Evolutionary conservation across 2,797 vertebrate species (phyloP).

Genomic region (Eospalax fontanierii): DNA sequence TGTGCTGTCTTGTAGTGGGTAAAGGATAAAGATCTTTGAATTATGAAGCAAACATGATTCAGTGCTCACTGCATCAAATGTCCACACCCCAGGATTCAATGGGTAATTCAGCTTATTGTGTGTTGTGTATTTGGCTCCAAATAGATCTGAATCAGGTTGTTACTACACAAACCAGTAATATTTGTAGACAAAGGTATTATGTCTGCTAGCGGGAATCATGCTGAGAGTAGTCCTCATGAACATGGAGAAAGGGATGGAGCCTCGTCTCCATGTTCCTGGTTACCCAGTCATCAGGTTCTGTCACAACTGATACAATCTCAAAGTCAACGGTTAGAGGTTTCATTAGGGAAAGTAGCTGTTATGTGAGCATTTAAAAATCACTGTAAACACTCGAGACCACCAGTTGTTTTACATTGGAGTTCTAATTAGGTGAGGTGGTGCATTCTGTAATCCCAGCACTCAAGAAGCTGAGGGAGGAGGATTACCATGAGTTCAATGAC

Average conservation of each 20-base stretch:
- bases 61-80: background rate
- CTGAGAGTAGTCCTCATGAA: background rate
- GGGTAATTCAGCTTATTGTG: background rate
- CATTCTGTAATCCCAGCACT: background rate
- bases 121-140: background rate
- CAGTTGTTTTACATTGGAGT: background rate
- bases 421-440: background rate
- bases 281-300: background rate
- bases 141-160: background rate
- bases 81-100: background rate
- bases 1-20: background rate
- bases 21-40: background rate
- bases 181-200: background rate
- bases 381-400: conserved; percentile 37
- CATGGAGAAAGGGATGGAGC: background rate
- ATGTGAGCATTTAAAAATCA: conserved; percentile 5
- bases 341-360: background rate
- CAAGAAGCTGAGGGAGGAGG: background rate
- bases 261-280: conserved; percentile 16
- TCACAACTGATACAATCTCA: background rate
- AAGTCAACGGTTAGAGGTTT: background rate
- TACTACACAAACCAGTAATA: background rate
- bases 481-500: background rate
- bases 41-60: conserved; percentile 1
- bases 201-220: background rate